A percentile compares a stretch with the other conserved stretches of the same genome.
phyloP scores from a whole-genome alignment of 2,797 vertebrate genomes.

The Syngnathus rostellatus region DNA sequence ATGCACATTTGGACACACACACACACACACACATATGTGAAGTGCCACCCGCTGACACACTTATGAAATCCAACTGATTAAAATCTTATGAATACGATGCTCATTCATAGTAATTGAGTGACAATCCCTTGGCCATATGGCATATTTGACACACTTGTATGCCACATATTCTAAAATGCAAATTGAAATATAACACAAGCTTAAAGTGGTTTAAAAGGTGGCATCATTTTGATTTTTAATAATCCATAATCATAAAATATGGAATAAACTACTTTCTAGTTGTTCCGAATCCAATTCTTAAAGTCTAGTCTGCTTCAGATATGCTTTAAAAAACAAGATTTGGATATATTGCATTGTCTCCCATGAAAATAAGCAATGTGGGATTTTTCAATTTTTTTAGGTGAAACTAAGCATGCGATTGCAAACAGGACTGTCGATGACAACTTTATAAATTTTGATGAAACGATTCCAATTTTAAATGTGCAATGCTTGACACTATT shows the following conservation, averaged over 20 bases:
- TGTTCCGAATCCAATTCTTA: neutral
- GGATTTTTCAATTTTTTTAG: neutral
- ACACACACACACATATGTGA: constrained; percentile 8
- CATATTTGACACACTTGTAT: constrained; percentile 14
- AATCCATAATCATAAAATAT: constrained; percentile 5
- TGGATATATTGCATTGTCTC: neutral
- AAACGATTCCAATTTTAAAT: neutral
- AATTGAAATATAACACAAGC: neutral
- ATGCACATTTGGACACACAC: constrained; percentile 9
- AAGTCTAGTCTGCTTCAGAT: neutral
- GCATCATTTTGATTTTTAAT: neutral
- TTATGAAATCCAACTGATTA: constrained; percentile 63
- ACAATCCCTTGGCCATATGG: constrained; percentile 58
- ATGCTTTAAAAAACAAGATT: neutral
- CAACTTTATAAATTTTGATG: neutral
- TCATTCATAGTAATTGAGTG: constrained; percentile 29
- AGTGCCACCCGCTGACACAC: constrained; percentile 60
- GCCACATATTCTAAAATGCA: neutral
- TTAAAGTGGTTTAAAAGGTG: constrained; percentile 1
- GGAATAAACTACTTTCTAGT: neutral
- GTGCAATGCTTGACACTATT: too few species aligned
- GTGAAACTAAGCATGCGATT: neutral
- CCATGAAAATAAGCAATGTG: neutral
- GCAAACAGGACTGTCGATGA: neutral
- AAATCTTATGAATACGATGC: constrained; percentile 49